Percentiles rank a stretch among this genome's conserved stretches.
Evolutionary conservation across 2,797 vertebrate genomes (phyloP).

Genomic region (Cryptoblepharus egeriae): DNA sequence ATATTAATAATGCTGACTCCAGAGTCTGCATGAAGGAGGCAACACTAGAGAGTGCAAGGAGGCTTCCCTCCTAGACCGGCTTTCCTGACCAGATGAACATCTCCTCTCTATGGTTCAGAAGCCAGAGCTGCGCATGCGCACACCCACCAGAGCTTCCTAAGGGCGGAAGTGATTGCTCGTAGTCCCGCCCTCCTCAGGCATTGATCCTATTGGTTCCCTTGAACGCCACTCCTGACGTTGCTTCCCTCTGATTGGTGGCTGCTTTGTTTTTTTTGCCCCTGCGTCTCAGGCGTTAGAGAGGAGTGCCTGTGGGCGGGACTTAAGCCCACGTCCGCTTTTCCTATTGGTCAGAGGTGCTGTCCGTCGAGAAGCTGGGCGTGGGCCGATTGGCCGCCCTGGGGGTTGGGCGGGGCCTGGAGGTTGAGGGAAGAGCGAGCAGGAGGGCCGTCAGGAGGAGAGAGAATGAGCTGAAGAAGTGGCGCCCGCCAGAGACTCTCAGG

Average conservation of each 20-base stretch:
- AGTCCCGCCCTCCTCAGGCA: too few species aligned
- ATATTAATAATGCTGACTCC: too few species aligned
- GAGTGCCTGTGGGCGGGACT: too few species aligned
- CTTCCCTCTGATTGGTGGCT: fast-evolving
- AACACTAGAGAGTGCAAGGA: too few species aligned
- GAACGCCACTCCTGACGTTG: neutral
- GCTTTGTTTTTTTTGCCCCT: neutral
- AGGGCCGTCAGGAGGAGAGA: too few species aligned
- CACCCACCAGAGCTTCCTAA: fast-evolving
- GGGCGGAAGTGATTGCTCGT: neutral
- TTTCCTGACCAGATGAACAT: too few species aligned
- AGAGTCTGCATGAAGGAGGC: too few species aligned
- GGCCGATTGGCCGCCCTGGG: neutral
- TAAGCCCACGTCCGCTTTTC: neutral
- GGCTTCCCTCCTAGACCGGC: too few species aligned
- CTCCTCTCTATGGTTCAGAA: too few species aligned
- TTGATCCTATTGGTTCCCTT: neutral
- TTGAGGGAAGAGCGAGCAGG: too few species aligned
- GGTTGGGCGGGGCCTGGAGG: neutral
- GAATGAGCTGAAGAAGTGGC: too few species aligned
- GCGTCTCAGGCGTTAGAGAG: neutral
- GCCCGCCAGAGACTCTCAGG: too few species aligned
- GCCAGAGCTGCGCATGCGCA: neutral
- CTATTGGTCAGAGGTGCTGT: neutral
- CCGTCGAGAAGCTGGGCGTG: neutral